These are phyloP conservation scores for Corydoras sp. DNA, from an alignment of 2,113 vertebrate species.

Conservation along the genomic window DNA sequence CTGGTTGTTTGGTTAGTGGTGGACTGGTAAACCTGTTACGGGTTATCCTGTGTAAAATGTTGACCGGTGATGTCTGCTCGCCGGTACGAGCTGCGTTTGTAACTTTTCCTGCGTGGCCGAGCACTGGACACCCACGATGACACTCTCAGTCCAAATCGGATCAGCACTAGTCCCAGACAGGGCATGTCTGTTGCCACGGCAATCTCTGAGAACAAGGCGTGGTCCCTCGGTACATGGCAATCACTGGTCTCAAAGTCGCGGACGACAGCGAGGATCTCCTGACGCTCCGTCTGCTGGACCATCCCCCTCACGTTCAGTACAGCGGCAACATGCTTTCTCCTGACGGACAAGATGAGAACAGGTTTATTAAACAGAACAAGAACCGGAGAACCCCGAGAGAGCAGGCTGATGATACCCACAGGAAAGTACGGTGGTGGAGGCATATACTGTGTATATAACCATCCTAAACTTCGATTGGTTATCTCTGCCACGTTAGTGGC, in stretches of 20 bases:
- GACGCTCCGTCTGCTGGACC: constrained; percentile 65
- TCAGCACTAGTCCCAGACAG: constrained; percentile 70
- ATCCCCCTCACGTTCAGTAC: constrained; percentile 79
- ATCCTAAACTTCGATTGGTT: too few species aligned
- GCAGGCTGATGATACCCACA: too few species aligned
- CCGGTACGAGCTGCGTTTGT: constrained; percentile 13
- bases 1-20: background rate
- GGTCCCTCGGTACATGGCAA: constrained; percentile 55
- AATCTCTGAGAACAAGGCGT: constrained; percentile 74
- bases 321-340: constrained; percentile 77
- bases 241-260: constrained; percentile 69
- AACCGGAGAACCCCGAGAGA: too few species aligned
- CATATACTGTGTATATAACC: too few species aligned
- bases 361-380: background rate
- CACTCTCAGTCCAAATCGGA: constrained; percentile 61
- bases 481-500: too few species aligned
- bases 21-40: constrained; percentile 2
- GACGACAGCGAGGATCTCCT: constrained; percentile 79
- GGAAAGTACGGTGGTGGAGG: too few species aligned
- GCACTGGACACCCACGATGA: constrained; percentile 66
- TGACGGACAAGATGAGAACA: constrained; percentile 42
- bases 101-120: constrained; percentile 42
- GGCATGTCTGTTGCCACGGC: constrained; percentile 66
- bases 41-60: constrained; percentile 9
- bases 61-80: background rate